Percentiles rank a stretch among this genome's conserved stretches.
phyloP scores from a whole-genome alignment of 2,113 vertebrate genomes.

The Ochotona curzoniae region DNA sequence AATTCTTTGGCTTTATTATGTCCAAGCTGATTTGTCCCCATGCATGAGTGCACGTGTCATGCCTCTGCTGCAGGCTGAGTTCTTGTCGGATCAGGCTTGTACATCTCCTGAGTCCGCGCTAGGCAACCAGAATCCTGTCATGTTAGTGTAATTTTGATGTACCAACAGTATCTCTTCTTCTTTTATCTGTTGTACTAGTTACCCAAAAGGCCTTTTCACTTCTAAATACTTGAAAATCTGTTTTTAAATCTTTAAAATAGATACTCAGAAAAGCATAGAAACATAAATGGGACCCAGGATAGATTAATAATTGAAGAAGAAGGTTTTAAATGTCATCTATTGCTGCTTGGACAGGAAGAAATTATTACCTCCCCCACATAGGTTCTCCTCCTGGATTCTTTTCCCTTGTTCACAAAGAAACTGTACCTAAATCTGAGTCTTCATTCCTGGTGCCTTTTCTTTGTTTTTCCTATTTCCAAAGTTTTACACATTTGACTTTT shows the following conservation, averaged over 20 bases:
- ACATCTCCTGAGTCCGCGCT: conserved; percentile 42
- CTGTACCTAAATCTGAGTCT: neutral
- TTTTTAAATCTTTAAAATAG: conserved; percentile 21
- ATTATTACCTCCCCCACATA: neutral
- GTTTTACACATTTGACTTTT: neutral
- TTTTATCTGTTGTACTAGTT: conserved; percentile 38
- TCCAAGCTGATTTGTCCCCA: conserved; percentile 41
- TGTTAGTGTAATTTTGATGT: conserved; percentile 63
- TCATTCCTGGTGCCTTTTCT: neutral
- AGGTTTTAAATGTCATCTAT: neutral
- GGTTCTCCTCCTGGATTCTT: neutral
- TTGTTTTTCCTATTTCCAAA: neutral
- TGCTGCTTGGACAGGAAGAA: neutral
- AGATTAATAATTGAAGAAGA: neutral
- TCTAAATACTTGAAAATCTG: conserved; percentile 1
- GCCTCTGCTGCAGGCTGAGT: conserved; percentile 55
- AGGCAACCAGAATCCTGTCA: conserved; percentile 53
- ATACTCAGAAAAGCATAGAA: neutral
- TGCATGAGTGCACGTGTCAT: neutral
- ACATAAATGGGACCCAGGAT: neutral
- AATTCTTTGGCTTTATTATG: conserved; percentile 57
- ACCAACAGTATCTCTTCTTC: conserved; percentile 52
- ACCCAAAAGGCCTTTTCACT: conserved; percentile 44
- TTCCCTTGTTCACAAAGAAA: neutral
- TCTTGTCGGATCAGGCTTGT: conserved; percentile 60